Conservation (phyloP, 2,888 invertebrate genomes). For the Lasius platythorax region DNA sequence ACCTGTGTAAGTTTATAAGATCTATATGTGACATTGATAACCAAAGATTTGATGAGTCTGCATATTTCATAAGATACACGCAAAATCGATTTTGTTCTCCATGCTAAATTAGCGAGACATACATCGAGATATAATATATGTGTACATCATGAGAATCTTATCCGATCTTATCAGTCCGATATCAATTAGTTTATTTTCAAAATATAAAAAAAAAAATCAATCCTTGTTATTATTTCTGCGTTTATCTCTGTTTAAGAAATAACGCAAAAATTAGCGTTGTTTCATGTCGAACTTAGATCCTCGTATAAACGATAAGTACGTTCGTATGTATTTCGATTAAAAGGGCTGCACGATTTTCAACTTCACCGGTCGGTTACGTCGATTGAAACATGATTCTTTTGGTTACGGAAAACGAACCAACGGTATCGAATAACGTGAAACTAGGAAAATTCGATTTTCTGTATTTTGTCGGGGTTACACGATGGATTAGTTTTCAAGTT, state of each 20-base stretch:
- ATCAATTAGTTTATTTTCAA: not conserved
- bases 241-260: not conserved
- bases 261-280: not conserved
- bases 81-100: slow-evolving; percentile 10
- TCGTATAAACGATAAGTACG: slow-evolving; percentile 16
- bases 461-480: not conserved
- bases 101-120: not conserved
- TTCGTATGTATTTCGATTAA: slow-evolving; percentile 49
- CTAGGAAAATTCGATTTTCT: slow-evolving; percentile 33
- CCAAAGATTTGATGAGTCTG: not conserved
- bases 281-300: not conserved
- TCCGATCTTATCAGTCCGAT: not conserved
- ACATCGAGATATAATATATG: not conserved
- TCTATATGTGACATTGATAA: slow-evolving; percentile 22
- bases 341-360: slow-evolving; percentile 31
- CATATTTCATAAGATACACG: not conserved
- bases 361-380: slow-evolving; percentile 13
- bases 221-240: not conserved
- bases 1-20: slow-evolving; percentile 26
- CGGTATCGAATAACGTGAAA: slow-evolving; percentile 40
- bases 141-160: not conserved
- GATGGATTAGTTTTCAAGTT: slow-evolving; percentile 14
- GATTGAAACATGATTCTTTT: slow-evolving; percentile 47
- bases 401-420: slow-evolving; percentile 48
- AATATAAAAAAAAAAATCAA: not conserved